Evolutionary conservation across 2,888 invertebrate species (phyloP), one percentile per base, ranked within the genome.

Genomic region (Stenurella melanura): DNA sequence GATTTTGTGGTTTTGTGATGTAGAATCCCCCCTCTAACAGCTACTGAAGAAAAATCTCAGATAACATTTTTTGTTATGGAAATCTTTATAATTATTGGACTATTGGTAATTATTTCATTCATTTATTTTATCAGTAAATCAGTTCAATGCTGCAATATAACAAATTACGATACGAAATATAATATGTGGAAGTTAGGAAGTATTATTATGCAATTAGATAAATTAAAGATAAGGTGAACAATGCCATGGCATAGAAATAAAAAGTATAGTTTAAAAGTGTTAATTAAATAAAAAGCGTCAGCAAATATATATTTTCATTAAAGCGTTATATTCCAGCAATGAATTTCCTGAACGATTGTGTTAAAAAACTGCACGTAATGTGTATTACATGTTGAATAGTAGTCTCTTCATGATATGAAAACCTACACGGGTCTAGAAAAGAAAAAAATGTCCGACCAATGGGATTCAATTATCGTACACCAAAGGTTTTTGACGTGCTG

Each of bases 271-370:
- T 69, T 58, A 2, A 57, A 69, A 11, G 60, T 60, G 70, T 70
- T 70, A 70, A 70, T 70, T 70, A 70, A 70, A 70, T 70, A 60
- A 70, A 70, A 70, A 18, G 58, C 58, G n/a, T 70, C 60, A 60
- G 60, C 42, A 70, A 19, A 15, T 42, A 21, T n/a, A 42, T 11
- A n/a, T 15, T 56, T 30, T n/a, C 15, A 38, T 19, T 38, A 42
- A 12, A 19, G 19, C 17, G 7, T 21, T 21, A 12, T 26, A 11
- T 57, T 18, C 12, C 1, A 26, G 60, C 60, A n/a, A 50, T n/a
- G n/a, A 50, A 50, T 50, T 15, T 21, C 12, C 15, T 60, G 9
- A 12, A 60, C 5, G 12, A 58, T 30, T n/a, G 21, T 60, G 60
- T 6, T 30, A n/a, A 60, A 34, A 7, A n/a, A 60, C 21, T 60